Base-by-base conservation (phyloP, 2,888 invertebrate genomes). In the Cryptocephalus moraei region DNA sequence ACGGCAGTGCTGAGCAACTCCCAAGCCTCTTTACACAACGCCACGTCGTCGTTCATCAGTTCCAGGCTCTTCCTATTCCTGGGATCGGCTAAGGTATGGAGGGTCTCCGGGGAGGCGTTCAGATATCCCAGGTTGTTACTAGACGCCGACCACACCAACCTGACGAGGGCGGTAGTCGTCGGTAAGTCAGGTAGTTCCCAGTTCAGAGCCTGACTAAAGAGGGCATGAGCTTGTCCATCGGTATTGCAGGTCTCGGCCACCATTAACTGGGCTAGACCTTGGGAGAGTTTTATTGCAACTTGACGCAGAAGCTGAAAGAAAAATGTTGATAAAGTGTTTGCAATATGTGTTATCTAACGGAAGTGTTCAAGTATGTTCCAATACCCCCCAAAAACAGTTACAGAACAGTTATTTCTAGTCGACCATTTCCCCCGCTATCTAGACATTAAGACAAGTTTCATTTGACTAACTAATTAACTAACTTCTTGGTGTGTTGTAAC, bases 1-100 rank as follows among this genome's bases (percentile, higher is more conserved):
- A 95, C 80, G 55, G 90, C 86, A 55, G 95, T 82, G 43, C 92
- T 91, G 52, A 96, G 75, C 51, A 93, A 85, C 73, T 96, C 95
- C 67, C 96, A 75, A 42, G 93, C 91, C 73, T 95, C 95, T 60
- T 91, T 87, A 62, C 91, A 91, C 63, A 70, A 49, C 34, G 66
- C 49, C 14, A 70, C 55, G 48, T 71, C 70, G 47, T 70, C 69
- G 44, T 59, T 59, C 51, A 69, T 67, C 43, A 70, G 53, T 49
- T 68, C 68, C 9, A 66, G 49, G 4, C 84, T 85, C 40, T 52
- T 54, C 22, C 84, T 80, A 51, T 78, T 77, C 49, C 73, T 74
- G 32, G 78, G 77, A 62, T 79, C 79, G 50, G 83, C 82, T 45
- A 82, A 70, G 32, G 76, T 72, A 61, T 86, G 84, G 36, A 87